Conservation (phyloP, 2,797 vertebrate genomes). For the Gastrophryne carolinensis region DNA sequence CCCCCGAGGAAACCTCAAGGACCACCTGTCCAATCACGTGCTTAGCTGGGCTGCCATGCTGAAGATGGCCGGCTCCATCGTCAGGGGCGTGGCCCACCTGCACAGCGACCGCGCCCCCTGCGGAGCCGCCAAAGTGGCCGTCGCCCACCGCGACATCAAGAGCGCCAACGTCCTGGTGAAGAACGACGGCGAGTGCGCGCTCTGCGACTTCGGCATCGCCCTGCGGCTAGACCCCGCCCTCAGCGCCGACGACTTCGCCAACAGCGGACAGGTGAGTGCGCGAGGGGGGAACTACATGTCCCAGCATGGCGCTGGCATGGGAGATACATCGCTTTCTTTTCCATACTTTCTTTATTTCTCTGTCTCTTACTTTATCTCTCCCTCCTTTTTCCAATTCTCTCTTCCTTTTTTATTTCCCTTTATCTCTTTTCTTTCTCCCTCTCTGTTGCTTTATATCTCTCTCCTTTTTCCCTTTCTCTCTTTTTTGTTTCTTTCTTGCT, state of each 20-base stretch:
- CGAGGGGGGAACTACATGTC: too few relatives aligned
- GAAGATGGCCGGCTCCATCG: conserved; percentile 76
- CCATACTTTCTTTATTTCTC: too few relatives aligned
- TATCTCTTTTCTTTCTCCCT: too few relatives aligned
- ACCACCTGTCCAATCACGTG: conserved; percentile 74
- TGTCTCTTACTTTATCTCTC: too few relatives aligned
- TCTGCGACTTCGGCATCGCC: conserved; percentile 86
- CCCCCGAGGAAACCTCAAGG: conserved; percentile 82
- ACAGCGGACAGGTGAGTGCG: conserved; percentile 84
- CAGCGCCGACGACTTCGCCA: conserved; percentile 82
- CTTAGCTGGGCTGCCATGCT: conserved; percentile 83
- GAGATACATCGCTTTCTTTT: too few relatives aligned
- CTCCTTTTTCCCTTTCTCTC: too few relatives aligned
- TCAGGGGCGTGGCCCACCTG: conserved; percentile 80
- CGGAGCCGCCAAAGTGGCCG: conserved; percentile 75
- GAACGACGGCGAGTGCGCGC: conserved; percentile 73
- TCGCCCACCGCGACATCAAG: conserved; percentile 85
- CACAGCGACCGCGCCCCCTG: conserved; percentile 78
- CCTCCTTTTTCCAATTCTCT: too few relatives aligned
- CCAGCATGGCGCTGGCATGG: too few relatives aligned
- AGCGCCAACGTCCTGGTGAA: conserved; percentile 86
- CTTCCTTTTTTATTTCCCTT: too few relatives aligned
- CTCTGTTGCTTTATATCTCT: too few relatives aligned
- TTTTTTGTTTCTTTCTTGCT: too few relatives aligned
- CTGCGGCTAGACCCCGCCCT: conserved; percentile 79